Conservation (phyloP, 2,113 vertebrate species). For the Scalopus aquaticus region DNA sequence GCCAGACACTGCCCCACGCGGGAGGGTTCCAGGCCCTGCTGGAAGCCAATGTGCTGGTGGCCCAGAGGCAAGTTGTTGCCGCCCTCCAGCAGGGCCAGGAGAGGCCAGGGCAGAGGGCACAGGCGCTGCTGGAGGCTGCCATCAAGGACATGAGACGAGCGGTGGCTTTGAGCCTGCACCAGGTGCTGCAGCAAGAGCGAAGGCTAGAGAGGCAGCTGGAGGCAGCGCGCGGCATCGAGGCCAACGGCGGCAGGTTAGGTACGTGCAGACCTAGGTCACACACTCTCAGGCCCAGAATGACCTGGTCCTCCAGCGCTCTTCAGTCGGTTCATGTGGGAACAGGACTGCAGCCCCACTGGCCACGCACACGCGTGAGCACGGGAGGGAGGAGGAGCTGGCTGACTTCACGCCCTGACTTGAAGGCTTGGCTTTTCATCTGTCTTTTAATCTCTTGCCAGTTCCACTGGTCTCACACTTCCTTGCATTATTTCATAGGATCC, state of each 20-base stretch:
- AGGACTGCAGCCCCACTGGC: neutral
- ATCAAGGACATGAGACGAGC: conserved; percentile 82
- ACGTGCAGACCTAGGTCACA: neutral
- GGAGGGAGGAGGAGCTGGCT: neutral
- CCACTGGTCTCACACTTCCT: neutral
- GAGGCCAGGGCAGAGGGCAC: conserved; percentile 65
- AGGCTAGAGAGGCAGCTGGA: conserved; percentile 84
- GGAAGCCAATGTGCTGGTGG: conserved; percentile 85
- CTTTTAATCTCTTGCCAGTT: neutral
- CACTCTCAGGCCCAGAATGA: neutral
- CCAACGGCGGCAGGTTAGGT: conserved; percentile 87
- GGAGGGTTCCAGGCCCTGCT: conserved; percentile 88
- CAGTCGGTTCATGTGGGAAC: neutral
- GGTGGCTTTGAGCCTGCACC: conserved; percentile 82
- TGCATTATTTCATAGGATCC: neutral
- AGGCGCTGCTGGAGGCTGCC: conserved; percentile 79
- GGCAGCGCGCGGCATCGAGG: conserved; percentile 78
- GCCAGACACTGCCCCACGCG: conserved; percentile 80
- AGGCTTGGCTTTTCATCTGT: neutral
- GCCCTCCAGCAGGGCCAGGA: conserved; percentile 55
- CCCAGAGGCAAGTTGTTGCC: conserved; percentile 73
- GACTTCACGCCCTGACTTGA: neutral
- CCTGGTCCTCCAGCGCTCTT: neutral
- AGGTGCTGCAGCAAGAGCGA: conserved; percentile 83
- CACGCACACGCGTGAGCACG: neutral